phyloP scores from a whole-genome alignment of 2,888 invertebrate genomes.

The Microlaimidae sp. region DNA sequence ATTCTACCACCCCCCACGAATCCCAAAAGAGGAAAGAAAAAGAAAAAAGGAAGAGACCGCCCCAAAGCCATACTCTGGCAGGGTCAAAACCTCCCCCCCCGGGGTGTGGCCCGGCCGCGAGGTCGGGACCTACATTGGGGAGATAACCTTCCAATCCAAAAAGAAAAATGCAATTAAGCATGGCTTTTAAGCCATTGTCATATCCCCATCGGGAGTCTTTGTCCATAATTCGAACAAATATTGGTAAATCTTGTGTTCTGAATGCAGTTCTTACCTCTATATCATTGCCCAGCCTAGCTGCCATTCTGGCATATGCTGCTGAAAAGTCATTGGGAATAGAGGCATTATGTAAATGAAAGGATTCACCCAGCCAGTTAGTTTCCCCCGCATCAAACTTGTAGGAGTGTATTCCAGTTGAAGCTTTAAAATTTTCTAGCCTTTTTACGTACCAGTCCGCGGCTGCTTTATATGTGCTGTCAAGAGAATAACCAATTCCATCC shows the following conservation, averaged over 20 bases:
- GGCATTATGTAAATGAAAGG: conserved; percentile 17
- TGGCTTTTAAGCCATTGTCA: conserved; percentile 46
- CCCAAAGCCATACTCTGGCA: too few relatives aligned
- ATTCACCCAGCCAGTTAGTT: conserved; percentile 29
- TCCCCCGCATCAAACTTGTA: conserved; percentile 75
- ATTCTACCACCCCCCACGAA: too few relatives aligned
- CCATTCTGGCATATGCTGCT: conserved; percentile 16
- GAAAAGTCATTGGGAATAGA: conserved; percentile 57
- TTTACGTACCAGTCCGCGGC: conserved; percentile 59
- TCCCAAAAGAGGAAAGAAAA: too few relatives aligned
- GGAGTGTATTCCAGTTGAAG: conserved; percentile 54
- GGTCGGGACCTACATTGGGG: too few relatives aligned
- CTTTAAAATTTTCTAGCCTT: not conserved
- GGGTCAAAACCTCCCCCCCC: too few relatives aligned
- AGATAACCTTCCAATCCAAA: conserved; percentile 51
- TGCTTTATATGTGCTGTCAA: conserved; percentile 67
- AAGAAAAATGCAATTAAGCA: conserved; percentile 22
- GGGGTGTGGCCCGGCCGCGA: too few relatives aligned
- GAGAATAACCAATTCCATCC: conserved; percentile 57
- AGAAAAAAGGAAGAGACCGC: too few relatives aligned
- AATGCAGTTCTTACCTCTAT: conserved; percentile 69
- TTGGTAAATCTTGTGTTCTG: conserved; percentile 59
- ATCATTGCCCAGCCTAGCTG: conserved; percentile 25
- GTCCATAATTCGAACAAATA: conserved; percentile 66
- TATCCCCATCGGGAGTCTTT: conserved; percentile 69